phyloP scores from a whole-genome alignment of 1,140 invertebrate genomes.

The Eciton burchellii region DNA sequence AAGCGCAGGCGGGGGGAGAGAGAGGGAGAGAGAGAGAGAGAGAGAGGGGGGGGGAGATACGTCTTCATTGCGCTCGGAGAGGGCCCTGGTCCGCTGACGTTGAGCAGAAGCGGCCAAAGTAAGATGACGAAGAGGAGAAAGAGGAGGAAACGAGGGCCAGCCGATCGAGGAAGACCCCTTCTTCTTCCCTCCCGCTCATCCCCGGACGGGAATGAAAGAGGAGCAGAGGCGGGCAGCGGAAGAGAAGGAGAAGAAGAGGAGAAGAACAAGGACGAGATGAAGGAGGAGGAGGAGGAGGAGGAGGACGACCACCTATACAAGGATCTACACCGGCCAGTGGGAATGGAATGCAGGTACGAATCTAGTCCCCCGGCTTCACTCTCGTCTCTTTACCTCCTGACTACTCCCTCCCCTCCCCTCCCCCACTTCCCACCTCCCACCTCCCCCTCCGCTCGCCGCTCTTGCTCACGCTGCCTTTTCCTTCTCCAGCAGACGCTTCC shows the following conservation, averaged over 20 bases:
- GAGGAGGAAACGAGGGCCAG: constrained; percentile 31
- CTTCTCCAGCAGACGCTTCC: constrained; percentile 40
- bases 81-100: constrained; percentile 54
- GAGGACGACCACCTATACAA: constrained; percentile 83
- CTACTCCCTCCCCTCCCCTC: constrained; percentile 44
- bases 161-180: constrained; percentile 65
- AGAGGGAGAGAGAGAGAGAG: no score
- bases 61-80: constrained; percentile 34
- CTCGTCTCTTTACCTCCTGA: constrained; percentile 66
- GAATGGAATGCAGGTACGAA: constrained; percentile 86
- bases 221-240: constrained; percentile 67
- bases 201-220: constrained; percentile 45
- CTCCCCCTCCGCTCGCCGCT: constrained; percentile 20
- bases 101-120: constrained; percentile 25
- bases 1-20: neutral
- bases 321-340: constrained; percentile 85
- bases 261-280: constrained; percentile 15
- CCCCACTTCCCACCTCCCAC: constrained; percentile 26
- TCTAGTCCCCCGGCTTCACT: constrained; percentile 77
- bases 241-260: constrained; percentile 7
- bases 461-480: no score
- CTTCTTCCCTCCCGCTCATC: constrained; percentile 30
- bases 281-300: constrained; percentile 65
- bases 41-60: no score
- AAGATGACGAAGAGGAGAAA: constrained; percentile 30